Conservation (phyloP, 30 jellyfish, hydroid and myxozoan species). For the Cassiopea andromeda region DNA sequence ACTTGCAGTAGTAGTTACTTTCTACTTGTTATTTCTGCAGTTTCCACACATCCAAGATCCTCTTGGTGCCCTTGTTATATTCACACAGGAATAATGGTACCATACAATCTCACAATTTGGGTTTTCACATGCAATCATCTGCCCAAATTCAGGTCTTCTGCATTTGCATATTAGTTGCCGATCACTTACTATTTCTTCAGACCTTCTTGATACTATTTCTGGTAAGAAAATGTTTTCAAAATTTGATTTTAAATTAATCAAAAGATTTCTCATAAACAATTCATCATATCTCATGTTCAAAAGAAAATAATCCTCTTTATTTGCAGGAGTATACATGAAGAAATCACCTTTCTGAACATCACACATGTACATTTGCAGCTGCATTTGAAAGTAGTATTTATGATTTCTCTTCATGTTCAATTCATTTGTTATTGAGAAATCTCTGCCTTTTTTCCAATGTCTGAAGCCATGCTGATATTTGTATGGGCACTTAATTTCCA, state of each 20-base stretch:
- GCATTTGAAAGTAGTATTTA: constrained; percentile 48
- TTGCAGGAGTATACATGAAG: background rate
- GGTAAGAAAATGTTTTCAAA: background rate
- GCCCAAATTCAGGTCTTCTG: too few species aligned
- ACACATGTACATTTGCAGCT: constrained; percentile 33
- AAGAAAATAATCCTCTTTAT: background rate
- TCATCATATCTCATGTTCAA: background rate
- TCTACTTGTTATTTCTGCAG: too few species aligned
- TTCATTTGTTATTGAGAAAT: constrained; percentile 19
- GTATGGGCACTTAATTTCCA: constrained; percentile 13
- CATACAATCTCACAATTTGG: too few species aligned
- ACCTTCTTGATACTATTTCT: background rate
- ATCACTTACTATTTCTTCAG: background rate
- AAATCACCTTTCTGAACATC: background rate
- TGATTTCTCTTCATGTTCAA: background rate
- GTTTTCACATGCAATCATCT: too few species aligned
- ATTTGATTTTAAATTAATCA: background rate
- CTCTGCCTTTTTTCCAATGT: background rate
- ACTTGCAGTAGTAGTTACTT: too few species aligned
- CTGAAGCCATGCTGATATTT: background rate
- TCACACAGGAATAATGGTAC: too few species aligned
- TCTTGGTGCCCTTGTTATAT: too few species aligned
- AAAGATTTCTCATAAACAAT: background rate
- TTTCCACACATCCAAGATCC: too few species aligned
- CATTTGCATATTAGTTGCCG: background rate